Evolutionary conservation across 92 coral and sea anemone genomes (phyloP).

Genomic region (Parazoanthus darwini): DNA sequence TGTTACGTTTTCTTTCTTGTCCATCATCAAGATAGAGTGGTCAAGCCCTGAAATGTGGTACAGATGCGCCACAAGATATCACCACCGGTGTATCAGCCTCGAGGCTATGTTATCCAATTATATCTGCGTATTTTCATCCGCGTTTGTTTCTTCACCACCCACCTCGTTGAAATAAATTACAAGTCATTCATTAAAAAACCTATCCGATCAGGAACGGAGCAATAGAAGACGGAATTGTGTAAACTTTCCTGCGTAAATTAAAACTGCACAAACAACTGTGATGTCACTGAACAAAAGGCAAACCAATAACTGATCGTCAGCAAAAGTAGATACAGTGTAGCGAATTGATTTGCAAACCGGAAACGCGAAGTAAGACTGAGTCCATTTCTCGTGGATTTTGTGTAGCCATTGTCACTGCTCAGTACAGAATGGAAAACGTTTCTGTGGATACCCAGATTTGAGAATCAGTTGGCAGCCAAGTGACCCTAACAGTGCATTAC

Average conservation of each 20-base stretch:
- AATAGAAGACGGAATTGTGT: too few species aligned
- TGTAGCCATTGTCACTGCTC: background rate
- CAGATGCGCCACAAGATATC: conserved; percentile 4
- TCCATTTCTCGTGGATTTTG: background rate
- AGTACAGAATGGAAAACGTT: background rate
- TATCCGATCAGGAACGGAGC: background rate
- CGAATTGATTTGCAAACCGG: background rate
- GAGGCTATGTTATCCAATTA: conserved; percentile 23
- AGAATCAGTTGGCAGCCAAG: background rate
- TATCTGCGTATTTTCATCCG: background rate
- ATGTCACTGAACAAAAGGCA: too few species aligned
- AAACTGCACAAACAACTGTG: too few species aligned
- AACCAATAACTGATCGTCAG: too few species aligned
- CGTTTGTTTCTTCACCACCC: background rate
- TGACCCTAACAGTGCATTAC: background rate
- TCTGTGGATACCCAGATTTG: background rate
- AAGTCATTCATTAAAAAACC: background rate
- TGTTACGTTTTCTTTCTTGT: background rate
- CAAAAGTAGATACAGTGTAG: background rate
- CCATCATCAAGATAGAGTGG: conserved; percentile 1
- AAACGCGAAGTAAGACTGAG: background rate
- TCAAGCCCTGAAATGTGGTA: conserved; percentile 3
- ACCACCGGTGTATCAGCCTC: background rate
- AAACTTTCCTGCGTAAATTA: background rate
- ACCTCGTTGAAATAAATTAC: background rate